A percentile compares a stretch with the other conserved stretches of the same genome.
Evolutionary conservation across 2,888 invertebrate species (phyloP).

Genomic region (Eurytoma adleriae): DNA sequence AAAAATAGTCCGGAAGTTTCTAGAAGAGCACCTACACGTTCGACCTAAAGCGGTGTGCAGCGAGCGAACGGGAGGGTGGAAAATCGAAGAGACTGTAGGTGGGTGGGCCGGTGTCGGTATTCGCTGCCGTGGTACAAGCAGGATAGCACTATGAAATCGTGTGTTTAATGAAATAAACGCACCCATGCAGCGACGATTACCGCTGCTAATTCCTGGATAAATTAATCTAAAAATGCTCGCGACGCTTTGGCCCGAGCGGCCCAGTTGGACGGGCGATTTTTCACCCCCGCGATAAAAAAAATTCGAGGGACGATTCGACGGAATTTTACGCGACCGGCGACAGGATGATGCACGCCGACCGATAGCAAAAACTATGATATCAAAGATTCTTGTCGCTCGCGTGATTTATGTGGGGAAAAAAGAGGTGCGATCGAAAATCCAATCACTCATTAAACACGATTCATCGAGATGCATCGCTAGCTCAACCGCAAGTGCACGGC

Average conservation of each 20-base stretch:
- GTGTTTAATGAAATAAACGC: conserved; percentile 33
- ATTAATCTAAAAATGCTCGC: not conserved
- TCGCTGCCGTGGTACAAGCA: not conserved
- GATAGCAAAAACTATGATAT: not conserved
- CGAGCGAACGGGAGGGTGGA: conserved; percentile 5
- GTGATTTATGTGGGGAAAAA: too few relatives aligned
- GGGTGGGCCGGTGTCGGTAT: not conserved
- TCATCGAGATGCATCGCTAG: too few relatives aligned
- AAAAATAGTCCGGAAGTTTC: too few relatives aligned
- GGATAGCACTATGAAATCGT: not conserved
- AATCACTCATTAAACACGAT: too few relatives aligned
- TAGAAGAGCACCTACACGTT: too few relatives aligned
- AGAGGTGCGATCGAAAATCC: too few relatives aligned
- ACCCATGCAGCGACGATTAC: not conserved
- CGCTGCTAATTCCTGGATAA: conserved; percentile 14
- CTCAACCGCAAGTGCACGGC: too few relatives aligned
- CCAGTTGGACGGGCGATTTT: not conserved
- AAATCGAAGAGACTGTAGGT: conserved; percentile 40
- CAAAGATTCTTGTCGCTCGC: too few relatives aligned
- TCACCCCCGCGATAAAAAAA: not conserved
- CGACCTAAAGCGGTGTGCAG: too few relatives aligned
- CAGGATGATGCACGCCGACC: not conserved
- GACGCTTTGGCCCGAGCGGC: not conserved
- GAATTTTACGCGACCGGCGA: not conserved
- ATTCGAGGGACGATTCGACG: not conserved